Percentiles rank a stretch among this genome's conserved stretches.
Evolutionary conservation across 2,113 vertebrate genomes (phyloP).

Genomic region (Physeter macrocephalus): DNA sequence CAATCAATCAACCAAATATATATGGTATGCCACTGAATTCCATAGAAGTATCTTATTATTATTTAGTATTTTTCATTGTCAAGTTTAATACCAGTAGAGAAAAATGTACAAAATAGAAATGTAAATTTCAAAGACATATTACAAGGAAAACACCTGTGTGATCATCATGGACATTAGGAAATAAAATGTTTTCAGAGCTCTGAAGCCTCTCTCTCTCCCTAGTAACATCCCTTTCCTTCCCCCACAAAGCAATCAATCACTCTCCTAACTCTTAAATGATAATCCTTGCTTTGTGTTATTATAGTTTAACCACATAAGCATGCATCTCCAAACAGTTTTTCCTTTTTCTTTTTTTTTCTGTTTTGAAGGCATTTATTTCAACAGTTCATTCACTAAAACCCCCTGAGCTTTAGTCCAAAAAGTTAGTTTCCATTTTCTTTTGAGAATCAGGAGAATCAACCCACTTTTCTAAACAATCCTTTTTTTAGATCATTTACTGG

Average conservation of each 20-base stretch:
- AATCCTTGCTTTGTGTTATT: not conserved
- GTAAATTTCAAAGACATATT: not conserved
- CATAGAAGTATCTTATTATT: not conserved
- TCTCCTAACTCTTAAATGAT: not conserved
- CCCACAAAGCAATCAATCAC: not conserved
- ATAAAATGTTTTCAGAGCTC: not conserved
- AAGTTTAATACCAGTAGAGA: not conserved
- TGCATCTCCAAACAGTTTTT: not conserved
- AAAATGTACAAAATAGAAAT: not conserved
- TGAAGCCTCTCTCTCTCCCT: not conserved
- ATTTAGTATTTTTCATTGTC: not conserved
- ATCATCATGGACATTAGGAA: not conserved
- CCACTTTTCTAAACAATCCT: conserved; percentile 25
- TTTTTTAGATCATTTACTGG: not conserved
- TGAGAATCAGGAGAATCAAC: not conserved
- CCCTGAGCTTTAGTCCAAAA: conserved; percentile 48
- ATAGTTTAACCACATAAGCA: not conserved
- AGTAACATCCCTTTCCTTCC: not conserved
- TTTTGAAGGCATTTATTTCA: conserved; percentile 47
- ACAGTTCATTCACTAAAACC: conserved; percentile 38
- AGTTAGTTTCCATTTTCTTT: conserved; percentile 26
- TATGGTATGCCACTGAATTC: not conserved
- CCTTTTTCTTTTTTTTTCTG: not conserved
- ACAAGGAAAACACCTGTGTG: not conserved
- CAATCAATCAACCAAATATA: no score